Evolutionary conservation across 64 coral and sea anemone species (phyloP), one percentile per base, ranked within the genome.

Genomic region (Anthopleura sola): DNA sequence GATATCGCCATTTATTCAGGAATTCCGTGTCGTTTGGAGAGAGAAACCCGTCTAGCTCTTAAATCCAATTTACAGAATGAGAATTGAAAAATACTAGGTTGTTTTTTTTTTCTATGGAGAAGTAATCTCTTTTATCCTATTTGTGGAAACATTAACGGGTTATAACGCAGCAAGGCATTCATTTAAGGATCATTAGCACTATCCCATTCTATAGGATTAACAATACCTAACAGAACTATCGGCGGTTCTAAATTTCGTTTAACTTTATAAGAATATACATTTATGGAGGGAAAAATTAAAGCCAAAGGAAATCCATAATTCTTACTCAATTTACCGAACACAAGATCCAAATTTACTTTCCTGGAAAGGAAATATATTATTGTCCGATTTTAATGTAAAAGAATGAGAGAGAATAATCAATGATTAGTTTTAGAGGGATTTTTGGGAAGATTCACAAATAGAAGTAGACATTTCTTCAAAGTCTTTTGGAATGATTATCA

Each of bases 91-190:
- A 5, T 0, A 53, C 14, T 53, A 53, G 2, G 8, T 1, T 62
- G 8, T 20, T 24, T n/a, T 2, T 71, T 34, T 8, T 31, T 68
- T 68, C 24, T 29, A 20, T n/a, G 62, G n/a, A 10, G 29, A n/a
- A 29, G 66, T 71, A 71, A 71, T 71, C 26, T 71, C 66, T 71
- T 71, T 71, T 71, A 71, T 16, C n/a, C 14, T 29, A 71, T 71
- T 71, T 71, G 66, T 71, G n/a, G 66, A 36, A 71, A 71, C 28
- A 62, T 71, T 71, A 71, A 28, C 24, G 62, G 24, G 62, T 68
- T 68, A 68, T 29, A 68, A 71, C 60, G 26, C n/a, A 11, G 29
- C n/a, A 71, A 34, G 28, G 29, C 28, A 34, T 71, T 71, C 66
- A 36, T 71, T 71, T 32, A 71, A 32, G 13, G 6, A 71, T 71